Percentiles rank a stretch among this genome's conserved stretches.
phyloP scores from a whole-genome alignment of 2,888 invertebrate genomes.

The Metellina segmentata region DNA sequence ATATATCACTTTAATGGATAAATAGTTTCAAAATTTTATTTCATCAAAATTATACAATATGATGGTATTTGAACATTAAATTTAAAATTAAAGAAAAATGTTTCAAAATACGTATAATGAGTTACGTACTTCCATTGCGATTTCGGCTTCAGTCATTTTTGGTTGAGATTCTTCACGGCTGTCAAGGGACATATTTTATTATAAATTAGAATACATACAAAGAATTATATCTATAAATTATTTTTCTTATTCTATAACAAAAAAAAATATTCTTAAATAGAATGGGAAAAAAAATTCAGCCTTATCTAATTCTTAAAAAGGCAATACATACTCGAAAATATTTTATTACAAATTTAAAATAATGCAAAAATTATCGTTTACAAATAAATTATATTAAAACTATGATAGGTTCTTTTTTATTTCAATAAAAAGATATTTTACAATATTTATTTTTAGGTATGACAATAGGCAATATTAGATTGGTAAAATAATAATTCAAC shows the following conservation, averaged over 20 bases:
- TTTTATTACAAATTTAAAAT: too few relatives aligned
- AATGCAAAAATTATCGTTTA: too few relatives aligned
- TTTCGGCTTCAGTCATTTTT: constrained; percentile 77
- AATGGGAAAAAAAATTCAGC: neutral
- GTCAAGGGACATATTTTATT: neutral
- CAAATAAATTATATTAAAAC: too few relatives aligned
- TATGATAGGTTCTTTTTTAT: too few relatives aligned
- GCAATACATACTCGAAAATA: too few relatives aligned
- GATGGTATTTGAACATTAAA: neutral
- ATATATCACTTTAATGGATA: neutral
- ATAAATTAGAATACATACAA: neutral
- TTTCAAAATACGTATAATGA: too few relatives aligned
- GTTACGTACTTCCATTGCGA: constrained; percentile 74
- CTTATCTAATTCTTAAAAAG: too few relatives aligned
- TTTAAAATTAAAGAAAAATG: neutral
- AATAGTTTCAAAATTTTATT: neutral
- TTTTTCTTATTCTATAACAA: neutral
- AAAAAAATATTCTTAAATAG: neutral
- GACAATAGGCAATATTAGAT: too few relatives aligned
- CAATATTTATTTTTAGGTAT: too few relatives aligned
- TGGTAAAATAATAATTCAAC: neutral
- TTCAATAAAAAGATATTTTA: too few relatives aligned
- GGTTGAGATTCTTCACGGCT: constrained; percentile 76
- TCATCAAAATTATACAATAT: neutral
- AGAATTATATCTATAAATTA: neutral